Percentiles rank a stretch among this genome's conserved stretches.
These are phyloP conservation scores for Carabus problematicus DNA, from an alignment of 2,888 invertebrate species.

Conservation along the genomic window DNA sequence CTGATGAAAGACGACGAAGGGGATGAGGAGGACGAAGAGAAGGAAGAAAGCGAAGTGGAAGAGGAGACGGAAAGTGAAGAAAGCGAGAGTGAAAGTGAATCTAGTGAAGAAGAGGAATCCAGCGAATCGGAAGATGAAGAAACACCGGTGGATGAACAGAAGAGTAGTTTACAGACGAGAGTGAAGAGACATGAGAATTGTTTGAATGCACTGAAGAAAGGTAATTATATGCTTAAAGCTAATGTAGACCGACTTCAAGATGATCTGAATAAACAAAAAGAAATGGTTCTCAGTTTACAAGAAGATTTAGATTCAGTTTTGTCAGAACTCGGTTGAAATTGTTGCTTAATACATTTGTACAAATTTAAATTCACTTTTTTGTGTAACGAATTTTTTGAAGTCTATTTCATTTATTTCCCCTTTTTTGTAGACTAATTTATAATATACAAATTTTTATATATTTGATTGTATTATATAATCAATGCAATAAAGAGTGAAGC, in stretches of 20 bases:
- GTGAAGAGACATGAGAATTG: conserved; percentile 80
- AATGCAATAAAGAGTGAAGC: conserved; percentile 12
- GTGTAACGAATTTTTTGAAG: conserved; percentile 2
- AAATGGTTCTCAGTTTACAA: conserved; percentile 77
- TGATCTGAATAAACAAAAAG: conserved; percentile 82
- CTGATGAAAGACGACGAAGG: conserved; percentile 83
- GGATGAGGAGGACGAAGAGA: conserved; percentile 72
- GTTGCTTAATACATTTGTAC: not conserved
- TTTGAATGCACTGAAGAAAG: conserved; percentile 82
- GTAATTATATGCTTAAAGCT: conserved; percentile 85
- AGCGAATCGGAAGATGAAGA: conserved; percentile 65
- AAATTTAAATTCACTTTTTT: not conserved
- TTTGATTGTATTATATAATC: conserved; percentile 21
- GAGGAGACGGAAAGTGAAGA: conserved; percentile 64
- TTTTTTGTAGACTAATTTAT: conserved; percentile 19
- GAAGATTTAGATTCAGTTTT: conserved; percentile 86
- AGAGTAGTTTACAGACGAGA: conserved; percentile 69
- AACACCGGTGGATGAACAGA: conserved; percentile 71
- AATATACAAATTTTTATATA: conserved; percentile 23
- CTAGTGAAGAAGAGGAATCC: conserved; percentile 73
- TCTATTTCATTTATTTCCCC: not conserved
- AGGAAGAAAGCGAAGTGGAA: conserved; percentile 64
- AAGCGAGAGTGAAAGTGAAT: conserved; percentile 66
- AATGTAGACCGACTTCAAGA: conserved; percentile 88
- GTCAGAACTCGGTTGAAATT: conserved; percentile 77